Evolutionary conservation across 2,113 vertebrate genomes (phyloP).

Genomic region (Eonycteris spelaea): DNA sequence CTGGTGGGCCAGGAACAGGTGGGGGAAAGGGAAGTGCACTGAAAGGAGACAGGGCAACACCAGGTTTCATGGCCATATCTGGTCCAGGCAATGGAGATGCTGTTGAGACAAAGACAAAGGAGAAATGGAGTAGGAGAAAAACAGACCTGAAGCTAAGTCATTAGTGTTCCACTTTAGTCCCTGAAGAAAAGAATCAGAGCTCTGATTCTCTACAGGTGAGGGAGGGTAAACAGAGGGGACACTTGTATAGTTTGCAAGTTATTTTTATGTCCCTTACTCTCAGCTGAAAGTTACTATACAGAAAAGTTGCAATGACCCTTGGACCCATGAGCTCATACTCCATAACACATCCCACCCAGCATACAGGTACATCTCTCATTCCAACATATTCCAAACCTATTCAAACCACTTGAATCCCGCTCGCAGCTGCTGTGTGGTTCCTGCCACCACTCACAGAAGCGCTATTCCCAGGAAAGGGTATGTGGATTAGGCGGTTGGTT

Average conservation of each 20-base stretch:
- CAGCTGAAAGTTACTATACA: background rate
- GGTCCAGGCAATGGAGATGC: constrained; percentile 44
- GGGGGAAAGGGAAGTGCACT: background rate
- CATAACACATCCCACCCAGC: background rate
- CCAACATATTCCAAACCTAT: background rate
- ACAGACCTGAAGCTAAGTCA: background rate
- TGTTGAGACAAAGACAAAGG: constrained; percentile 61
- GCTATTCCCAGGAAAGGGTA: background rate
- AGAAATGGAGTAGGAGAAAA: background rate
- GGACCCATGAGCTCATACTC: background rate
- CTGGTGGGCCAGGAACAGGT: background rate
- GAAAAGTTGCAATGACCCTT: background rate
- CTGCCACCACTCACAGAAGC: background rate
- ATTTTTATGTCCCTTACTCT: background rate
- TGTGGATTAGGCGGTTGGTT: background rate
- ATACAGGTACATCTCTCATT: background rate
- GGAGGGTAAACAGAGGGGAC: background rate
- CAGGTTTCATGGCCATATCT: constrained; percentile 32
- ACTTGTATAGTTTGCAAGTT: background rate
- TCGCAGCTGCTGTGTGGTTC: background rate
- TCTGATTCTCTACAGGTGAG: background rate
- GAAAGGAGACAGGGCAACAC: constrained; percentile 27
- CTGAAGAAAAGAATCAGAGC: background rate
- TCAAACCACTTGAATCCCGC: background rate
- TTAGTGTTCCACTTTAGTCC: background rate